Evolutionary conservation across 2,888 invertebrate genomes (phyloP).

Genomic region (Miltochrista miniata): DNA sequence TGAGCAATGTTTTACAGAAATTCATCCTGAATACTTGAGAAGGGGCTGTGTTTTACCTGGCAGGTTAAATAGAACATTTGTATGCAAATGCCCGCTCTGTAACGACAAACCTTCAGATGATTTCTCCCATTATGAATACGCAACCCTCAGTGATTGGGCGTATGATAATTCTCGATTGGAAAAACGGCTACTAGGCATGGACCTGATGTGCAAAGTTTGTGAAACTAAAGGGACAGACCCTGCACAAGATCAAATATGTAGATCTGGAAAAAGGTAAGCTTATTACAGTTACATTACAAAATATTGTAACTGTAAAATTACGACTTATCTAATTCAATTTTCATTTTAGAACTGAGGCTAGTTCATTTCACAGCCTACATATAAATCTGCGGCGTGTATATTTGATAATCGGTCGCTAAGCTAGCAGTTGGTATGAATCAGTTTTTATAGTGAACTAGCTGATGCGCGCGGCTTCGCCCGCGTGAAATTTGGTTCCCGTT

Average conservation of each 20-base stretch:
- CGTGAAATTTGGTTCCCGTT: no score
- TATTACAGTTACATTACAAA: no score
- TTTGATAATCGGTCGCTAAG: no score
- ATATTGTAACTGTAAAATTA: no score
- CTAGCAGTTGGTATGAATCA: no score
- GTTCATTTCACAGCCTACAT: no score
- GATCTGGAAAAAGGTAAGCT: slow-evolving; percentile 49
- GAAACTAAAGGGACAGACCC: slow-evolving; percentile 50
- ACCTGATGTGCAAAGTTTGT: slow-evolving; percentile 63
- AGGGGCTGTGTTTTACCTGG: slow-evolving; percentile 58
- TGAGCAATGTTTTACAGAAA: slow-evolving; percentile 59
- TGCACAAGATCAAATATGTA: slow-evolving; percentile 49
- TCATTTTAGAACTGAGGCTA: no score
- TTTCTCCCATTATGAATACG: slow-evolving; percentile 53
- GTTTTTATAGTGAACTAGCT: no score
- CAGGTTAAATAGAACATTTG: slow-evolving; percentile 57
- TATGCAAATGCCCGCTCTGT: slow-evolving; percentile 69
- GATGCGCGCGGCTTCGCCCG: no score
- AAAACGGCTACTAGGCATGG: slow-evolving; percentile 38
- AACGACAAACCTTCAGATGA: slow-evolving; percentile 63
- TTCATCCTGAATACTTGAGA: slow-evolving; percentile 59
- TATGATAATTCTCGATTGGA: slow-evolving; percentile 59
- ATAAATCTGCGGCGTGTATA: no score
- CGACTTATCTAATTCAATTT: no score
- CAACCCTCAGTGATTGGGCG: slow-evolving; percentile 56